Evolutionary conservation across 1,140 invertebrate species (phyloP).

Genomic region (Neuroterus valhalla): DNA sequence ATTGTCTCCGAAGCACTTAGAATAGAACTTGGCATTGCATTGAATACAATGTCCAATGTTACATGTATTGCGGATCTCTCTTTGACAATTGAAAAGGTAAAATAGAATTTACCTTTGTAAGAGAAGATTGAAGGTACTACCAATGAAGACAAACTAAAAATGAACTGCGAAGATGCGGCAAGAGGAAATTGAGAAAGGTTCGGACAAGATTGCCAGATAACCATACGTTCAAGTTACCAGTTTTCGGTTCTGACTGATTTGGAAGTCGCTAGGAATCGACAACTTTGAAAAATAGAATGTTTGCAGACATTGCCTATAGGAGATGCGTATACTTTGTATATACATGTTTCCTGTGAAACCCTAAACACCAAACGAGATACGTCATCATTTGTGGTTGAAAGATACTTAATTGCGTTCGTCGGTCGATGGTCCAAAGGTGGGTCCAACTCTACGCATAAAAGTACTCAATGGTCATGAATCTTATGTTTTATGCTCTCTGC

Average conservation of each 20-base stretch:
- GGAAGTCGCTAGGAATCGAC: no score
- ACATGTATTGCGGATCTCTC: not conserved
- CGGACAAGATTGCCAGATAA: no score
- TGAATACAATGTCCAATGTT: slow-evolving; percentile 14
- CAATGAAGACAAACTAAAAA: not conserved
- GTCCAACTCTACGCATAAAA: not conserved
- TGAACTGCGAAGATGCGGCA: no score
- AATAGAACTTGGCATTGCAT: slow-evolving; percentile 15
- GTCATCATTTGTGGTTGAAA: not conserved
- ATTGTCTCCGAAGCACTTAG: slow-evolving; percentile 1
- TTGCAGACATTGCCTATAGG: no score
- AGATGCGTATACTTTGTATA: no score
- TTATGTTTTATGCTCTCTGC: slow-evolving; percentile 16
- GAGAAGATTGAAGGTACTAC: not conserved
- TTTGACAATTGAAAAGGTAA: slow-evolving; percentile 15
- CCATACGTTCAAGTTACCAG: no score
- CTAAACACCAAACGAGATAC: no score
- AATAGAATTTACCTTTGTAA: not conserved
- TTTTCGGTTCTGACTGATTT: no score
- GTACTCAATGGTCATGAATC: slow-evolving; percentile 7
- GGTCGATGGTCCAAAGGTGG: not conserved
- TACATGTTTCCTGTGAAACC: no score
- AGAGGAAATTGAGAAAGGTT: no score
- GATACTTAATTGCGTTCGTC: not conserved
- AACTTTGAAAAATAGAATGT: no score